These are phyloP conservation scores for Andricus curvator DNA, from an alignment of 2,888 invertebrate genomes.

Conservation along the genomic window DNA sequence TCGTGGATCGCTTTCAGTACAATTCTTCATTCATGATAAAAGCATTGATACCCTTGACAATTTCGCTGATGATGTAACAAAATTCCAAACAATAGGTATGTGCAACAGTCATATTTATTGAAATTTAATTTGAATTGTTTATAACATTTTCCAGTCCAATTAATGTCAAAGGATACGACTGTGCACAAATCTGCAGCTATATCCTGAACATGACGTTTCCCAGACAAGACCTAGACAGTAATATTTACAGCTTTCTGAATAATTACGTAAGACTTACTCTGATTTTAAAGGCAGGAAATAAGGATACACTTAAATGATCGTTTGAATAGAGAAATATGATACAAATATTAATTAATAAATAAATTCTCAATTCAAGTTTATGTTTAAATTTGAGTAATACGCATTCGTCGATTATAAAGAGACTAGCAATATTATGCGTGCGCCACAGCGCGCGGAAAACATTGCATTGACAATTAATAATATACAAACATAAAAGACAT, in stretches of 20 bases:
- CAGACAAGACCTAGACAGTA: neutral
- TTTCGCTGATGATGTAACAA: neutral
- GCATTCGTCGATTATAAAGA: no score
- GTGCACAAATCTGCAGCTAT: neutral
- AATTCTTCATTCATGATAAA: neutral
- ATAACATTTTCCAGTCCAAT: neutral
- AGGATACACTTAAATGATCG: neutral
- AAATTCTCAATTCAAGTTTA: no score
- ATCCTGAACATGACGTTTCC: neutral
- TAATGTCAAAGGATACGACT: neutral
- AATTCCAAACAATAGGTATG: neutral
- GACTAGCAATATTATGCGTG: no score
- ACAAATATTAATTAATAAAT: no score
- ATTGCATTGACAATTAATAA: no score
- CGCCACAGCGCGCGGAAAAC: no score
- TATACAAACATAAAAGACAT: no score
- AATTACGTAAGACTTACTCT: neutral
- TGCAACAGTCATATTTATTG: neutral
- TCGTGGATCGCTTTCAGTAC: neutral
- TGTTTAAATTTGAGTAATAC: no score
- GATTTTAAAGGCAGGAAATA: neutral
- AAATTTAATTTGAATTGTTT: neutral
- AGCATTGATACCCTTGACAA: neutral
- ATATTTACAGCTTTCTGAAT: neutral
- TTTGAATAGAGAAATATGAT: neutral